Evolutionary conservation across 2,797 vertebrate species (phyloP), one percentile per base, ranked within the genome.

Genomic region (Trachops cirrhosus): DNA sequence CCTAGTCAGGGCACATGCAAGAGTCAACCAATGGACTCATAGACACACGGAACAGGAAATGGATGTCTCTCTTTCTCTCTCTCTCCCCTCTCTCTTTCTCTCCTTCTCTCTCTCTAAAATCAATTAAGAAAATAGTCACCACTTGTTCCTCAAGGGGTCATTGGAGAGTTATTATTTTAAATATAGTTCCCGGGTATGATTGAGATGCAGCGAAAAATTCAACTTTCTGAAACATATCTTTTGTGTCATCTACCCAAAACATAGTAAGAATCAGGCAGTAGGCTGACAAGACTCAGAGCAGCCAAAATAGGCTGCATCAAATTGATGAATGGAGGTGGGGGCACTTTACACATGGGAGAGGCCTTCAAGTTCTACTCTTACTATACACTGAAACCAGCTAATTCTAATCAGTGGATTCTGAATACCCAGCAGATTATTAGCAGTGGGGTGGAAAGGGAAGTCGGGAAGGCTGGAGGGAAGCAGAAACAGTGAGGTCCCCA

Each of bases 101-200:
- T 32, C 59, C 5, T 0, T 32, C 59, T 4, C 59, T 18, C 14
- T 64, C 62, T 64, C 62, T n/a, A 14, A 64, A 64, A 64, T 64
- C 62, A 64, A 64, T 64, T 7, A 64, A n/a, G 26, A 64, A 64
- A 64, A 64, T 62, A 62, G 59, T 62, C 59, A 62, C 29, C 59
- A 62, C 9, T 90, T 22, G 0, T 93, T 85, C 19, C 39, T 68
- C 19, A 77, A 73, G 34, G 12, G 39, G n/a, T 93, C 78, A 68
- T 52, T 84, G 64, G 62, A 59, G 24, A 79, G n/a, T 78, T 77
- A 59, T 26, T 83, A 83, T 67, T 91, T 93, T 91, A 91, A 91
- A 21, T 93, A 18, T 71, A 74, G 34, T 29, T 91, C 24, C 6
- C 6, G 85, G 71, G 41, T 88, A 22, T 78, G 34, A 22, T 21